These are phyloP conservation scores for Gephyroberyx darwinii DNA, from an alignment of 2,797 vertebrate species.

Conservation along the genomic window DNA sequence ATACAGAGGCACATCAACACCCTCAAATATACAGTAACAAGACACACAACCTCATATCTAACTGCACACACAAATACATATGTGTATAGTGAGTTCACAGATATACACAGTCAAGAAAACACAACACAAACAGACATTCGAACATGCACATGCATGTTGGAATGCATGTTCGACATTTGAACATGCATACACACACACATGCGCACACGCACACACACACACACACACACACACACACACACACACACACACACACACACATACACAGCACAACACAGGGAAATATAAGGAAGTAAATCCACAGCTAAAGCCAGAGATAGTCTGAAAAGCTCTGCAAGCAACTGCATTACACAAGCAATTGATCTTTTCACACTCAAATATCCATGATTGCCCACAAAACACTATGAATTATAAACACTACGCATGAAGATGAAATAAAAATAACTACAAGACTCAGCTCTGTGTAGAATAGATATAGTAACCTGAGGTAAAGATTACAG, in stretches of 20 bases:
- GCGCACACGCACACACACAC: no score
- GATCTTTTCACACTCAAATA: conserved; percentile 34
- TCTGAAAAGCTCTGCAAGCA: conserved; percentile 20
- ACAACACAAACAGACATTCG: neutral
- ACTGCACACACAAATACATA: neutral
- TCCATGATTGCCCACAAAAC: conserved; percentile 22
- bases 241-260: conserved; percentile 6
- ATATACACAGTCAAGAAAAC: neutral
- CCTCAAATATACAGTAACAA: neutral
- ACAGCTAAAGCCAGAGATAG: conserved; percentile 10
- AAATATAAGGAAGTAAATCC: conserved; percentile 12
- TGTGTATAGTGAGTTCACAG: neutral
- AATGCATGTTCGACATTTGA: no score
- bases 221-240: neutral
- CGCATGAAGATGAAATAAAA: conserved; percentile 7
- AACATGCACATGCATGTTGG: neutral
- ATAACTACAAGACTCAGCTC: neutral
- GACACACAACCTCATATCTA: neutral
- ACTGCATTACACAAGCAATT: conserved; percentile 12
- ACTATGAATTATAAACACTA: conserved; percentile 16
- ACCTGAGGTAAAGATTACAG: conserved; percentile 1
- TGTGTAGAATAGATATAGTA: conserved; percentile 2
- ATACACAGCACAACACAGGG: neutral
- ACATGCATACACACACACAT: no score
- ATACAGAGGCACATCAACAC: neutral